Base-by-base conservation (phyloP, 2,888 invertebrate species). In the Mythimna lalbum region DNA sequence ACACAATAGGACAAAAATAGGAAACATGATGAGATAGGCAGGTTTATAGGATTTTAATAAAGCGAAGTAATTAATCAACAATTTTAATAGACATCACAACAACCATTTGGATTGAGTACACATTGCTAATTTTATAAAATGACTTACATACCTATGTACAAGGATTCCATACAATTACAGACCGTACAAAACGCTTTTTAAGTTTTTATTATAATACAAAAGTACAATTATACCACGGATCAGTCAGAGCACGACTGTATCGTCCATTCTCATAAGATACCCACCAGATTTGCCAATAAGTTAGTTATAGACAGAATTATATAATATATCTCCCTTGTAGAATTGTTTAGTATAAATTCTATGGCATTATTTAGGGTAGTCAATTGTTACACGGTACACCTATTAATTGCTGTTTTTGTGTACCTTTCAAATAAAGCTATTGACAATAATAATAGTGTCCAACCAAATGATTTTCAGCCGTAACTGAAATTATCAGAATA, bases 11-110 rank as follows among this genome's bases (percentile, higher is more conserved):
- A 4, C 6, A 33, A 33, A 19, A 19, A 10, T 19, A 19, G 9
- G 19, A 33, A 4, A n/a, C n/a, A 21, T 21, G 56, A 36, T 36
- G 14, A 3, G 56, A 6, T 33, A 21, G 57, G 3, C 6, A 36
- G 49, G 31, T 7, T 49, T 4, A 5, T 21, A 31, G 47, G 27
- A 50, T 14, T 10, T 5, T 62, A 56, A 31, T 53, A 74, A 84
- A 80, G 84, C 73, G 50, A 49, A 65, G 39, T 70, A 21, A 88
- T 89, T 93, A 89, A 89, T 92, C 92, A 95, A 95, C 95, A 95
- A 93, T 85, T 95, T 95, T 96, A 95, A 95, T 95, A 95, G 94
- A 96, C 95, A 93, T 94, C 95, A 95, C 96, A 96, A 96, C 95
- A 96, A 95, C 94, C 94, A 95, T 93, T 95, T 94, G 95, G 95